Evolutionary conservation across 2,888 invertebrate species (phyloP).

Genomic region (Operophtera brumata): DNA sequence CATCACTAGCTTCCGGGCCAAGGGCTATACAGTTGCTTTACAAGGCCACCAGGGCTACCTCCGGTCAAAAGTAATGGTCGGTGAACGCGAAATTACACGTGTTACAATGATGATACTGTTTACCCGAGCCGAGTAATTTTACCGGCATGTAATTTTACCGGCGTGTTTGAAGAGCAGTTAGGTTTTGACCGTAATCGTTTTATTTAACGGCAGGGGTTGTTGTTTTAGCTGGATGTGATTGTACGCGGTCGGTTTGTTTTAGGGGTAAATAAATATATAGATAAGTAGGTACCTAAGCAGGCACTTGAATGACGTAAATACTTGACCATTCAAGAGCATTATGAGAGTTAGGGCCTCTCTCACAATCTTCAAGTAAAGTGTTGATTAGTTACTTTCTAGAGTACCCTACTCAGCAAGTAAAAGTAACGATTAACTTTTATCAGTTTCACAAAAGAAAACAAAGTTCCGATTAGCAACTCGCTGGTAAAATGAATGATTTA

Average conservation of each 20-base stretch:
- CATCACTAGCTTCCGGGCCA: background rate
- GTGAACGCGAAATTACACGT: slow-evolving; percentile 73
- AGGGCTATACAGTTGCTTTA: background rate
- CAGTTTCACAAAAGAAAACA: too few relatives aligned
- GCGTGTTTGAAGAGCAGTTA: slow-evolving; percentile 65
- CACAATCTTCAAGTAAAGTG: too few relatives aligned
- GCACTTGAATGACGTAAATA: too few relatives aligned
- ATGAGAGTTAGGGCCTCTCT: too few relatives aligned
- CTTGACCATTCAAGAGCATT: too few relatives aligned
- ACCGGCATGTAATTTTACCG: slow-evolving; percentile 42
- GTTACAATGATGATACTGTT: slow-evolving; percentile 74
- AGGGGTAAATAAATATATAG: slow-evolving; percentile 17
- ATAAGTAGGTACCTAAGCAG: too few relatives aligned
- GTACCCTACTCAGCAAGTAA: too few relatives aligned
- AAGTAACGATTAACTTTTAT: too few relatives aligned
- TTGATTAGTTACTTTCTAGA: too few relatives aligned
- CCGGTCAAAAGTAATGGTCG: slow-evolving; percentile 71
- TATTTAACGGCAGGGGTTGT: slow-evolving; percentile 52
- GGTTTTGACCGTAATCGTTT: slow-evolving; percentile 64
- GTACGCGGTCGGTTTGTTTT: slow-evolving; percentile 45
- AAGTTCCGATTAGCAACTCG: too few relatives aligned
- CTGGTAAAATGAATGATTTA: too few relatives aligned
- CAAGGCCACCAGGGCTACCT: slow-evolving; percentile 1
- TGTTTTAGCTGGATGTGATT: slow-evolving; percentile 39
- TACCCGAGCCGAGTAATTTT: slow-evolving; percentile 60